phyloP scores from a whole-genome alignment of 2,888 invertebrate species.

The Caenorhabditis doughertyi region DNA sequence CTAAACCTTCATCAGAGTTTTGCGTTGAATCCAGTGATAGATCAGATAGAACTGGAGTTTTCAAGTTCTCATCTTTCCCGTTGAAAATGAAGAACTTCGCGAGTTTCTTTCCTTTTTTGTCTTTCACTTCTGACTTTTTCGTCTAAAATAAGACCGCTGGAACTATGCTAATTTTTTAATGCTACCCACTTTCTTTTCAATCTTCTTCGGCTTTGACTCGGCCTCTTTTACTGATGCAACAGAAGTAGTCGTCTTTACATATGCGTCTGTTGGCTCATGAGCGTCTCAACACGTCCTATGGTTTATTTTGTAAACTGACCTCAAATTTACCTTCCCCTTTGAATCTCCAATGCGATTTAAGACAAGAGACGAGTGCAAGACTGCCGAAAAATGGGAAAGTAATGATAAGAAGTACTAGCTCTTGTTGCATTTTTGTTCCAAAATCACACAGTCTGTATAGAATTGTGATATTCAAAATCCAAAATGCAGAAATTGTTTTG shows the following conservation, averaged over 20 bases:
- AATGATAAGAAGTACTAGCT: constrained; percentile 17
- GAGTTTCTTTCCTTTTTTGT: constrained; percentile 39
- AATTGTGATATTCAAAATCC: neutral
- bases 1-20: constrained; percentile 2
- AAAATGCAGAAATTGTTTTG: neutral
- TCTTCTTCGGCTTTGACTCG: constrained; percentile 6
- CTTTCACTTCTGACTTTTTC: constrained; percentile 25
- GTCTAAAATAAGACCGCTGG: neutral
- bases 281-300: neutral
- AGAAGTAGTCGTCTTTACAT: neutral
- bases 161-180: neutral
- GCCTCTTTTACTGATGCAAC: neutral
- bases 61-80: constrained; percentile 42
- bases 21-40: constrained; percentile 43
- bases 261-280: neutral
- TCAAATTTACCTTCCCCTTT: constrained; percentile 25
- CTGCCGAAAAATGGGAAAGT: constrained; percentile 42
- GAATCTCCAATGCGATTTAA: constrained; percentile 37
- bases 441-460: neutral
- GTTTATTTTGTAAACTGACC: neutral
- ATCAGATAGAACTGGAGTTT: constrained; percentile 24
- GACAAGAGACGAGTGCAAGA: constrained; percentile 32
- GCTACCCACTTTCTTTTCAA: constrained; percentile 3
- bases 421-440: constrained; percentile 35
- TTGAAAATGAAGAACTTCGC: constrained; percentile 42